Base-by-base conservation (phyloP, 2,888 invertebrate species). In the Choristoneura rosaceana region DNA sequence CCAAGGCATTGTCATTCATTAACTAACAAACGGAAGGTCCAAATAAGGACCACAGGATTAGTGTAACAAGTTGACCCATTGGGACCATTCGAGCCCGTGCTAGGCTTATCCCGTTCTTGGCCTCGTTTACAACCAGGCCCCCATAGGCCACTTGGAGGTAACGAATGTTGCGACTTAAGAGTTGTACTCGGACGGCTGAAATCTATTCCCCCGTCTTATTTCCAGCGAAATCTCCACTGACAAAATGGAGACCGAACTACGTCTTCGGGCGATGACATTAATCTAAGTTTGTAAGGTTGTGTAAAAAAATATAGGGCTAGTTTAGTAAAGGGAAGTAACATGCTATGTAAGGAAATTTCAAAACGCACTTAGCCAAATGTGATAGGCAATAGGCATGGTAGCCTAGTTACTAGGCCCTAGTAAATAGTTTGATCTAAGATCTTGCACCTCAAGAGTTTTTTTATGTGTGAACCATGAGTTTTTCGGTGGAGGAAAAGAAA, bases 81-180 rank as follows among this genome's bases (percentile, higher is more conserved):
- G 61, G 61, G 61, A 62, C 17, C 43, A 43, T 12, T 41, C 17
- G 41, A 25, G 4, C 25, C 25, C 10, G 47, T 43, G 45, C 47
- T 43, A 55, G 71, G 71, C 45, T 55, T 43, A 62, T 62, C 61
- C 67, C 25, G 43, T 68, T 34, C 71, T 68, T 47, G 47, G 71
- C 55, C 55, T 47, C 71, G 68, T 63, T 71, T 71, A 71, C 63
- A 63, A 41, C 43, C 66, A 58, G 58, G 63, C 68, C 71, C 63
- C 71, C 47, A 43, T 47, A 63, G 71, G 63, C 38, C 68, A 61
- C 63, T 71, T 71, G 68, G 47, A 41, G 34, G 71, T 71, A 71
- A 71, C 71, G 68, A 64, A 71, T 71, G 71, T 71, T 58, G 62
- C 47, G 38, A 45, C 64, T 52, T 55, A 47, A 15, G 60, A 70